Conservation (phyloP, 2,113 vertebrate genomes). For the Leucoraja erinaceus region DNA sequence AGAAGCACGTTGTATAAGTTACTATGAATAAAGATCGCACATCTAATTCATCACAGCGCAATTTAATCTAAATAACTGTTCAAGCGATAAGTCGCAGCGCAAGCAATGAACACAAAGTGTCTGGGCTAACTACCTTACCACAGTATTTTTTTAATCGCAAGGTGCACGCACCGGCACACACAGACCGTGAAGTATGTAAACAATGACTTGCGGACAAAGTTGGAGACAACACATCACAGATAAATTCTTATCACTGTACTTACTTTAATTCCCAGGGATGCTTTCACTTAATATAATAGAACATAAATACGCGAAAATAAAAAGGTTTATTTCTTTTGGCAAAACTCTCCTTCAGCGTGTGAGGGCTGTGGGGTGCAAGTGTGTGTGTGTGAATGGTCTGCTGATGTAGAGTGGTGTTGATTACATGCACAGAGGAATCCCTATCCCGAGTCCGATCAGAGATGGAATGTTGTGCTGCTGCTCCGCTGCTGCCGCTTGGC, state of each 20-base stretch:
- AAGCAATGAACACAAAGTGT: background rate
- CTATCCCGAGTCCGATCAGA: conserved; percentile 34
- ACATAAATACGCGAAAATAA: background rate
- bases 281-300: conserved; percentile 36
- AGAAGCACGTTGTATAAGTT: background rate
- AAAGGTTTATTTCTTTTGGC: conserved; percentile 36
- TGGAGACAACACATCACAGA: conserved; percentile 36
- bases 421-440: conserved; percentile 38
- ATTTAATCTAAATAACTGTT: background rate
- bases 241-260: conserved; percentile 28
- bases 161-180: conserved; percentile 34
- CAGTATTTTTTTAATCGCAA: conserved; percentile 30
- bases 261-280: conserved; percentile 36
- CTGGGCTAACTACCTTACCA: background rate
- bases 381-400: conserved; percentile 33
- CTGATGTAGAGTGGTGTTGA: conserved; percentile 31
- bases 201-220: conserved; percentile 37
- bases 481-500: conserved; percentile 25
- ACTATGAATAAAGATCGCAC: background rate
- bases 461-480: conserved; percentile 30
- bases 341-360: conserved; percentile 31
- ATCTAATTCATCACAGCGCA: background rate
- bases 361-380: conserved; percentile 24
- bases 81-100: background rate
- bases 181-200: conserved; percentile 18